These are phyloP conservation scores for Parnassius smintheus DNA, from an alignment of 2,888 invertebrate genomes.

Conservation along the genomic window DNA sequence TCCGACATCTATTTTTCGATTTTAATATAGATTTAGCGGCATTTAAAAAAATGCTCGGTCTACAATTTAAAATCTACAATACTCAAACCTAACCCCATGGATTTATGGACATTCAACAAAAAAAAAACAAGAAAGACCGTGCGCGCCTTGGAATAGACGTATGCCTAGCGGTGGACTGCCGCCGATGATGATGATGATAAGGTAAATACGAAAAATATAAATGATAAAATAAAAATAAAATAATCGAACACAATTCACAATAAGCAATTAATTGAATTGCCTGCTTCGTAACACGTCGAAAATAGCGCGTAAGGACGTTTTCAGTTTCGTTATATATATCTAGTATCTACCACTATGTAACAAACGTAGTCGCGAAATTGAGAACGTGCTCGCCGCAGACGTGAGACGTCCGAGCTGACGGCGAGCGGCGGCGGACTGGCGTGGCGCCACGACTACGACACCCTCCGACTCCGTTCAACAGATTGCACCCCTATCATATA, in stretches of 20 bases:
- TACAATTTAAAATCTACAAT: too few species aligned
- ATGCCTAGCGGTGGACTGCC: too few species aligned
- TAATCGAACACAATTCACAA: constrained; percentile 6
- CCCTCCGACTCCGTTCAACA: constrained; percentile 75
- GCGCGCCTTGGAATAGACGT: too few species aligned
- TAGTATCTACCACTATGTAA: constrained; percentile 12
- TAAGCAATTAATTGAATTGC: background rate
- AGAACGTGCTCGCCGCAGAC: constrained; percentile 11
- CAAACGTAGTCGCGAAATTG: constrained; percentile 9
- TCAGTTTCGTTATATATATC: background rate
- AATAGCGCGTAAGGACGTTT: constrained; percentile 7
- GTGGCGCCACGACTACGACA: constrained; percentile 66
- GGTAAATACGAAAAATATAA: background rate
- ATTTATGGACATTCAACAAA: too few species aligned
- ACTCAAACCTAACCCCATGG: too few species aligned
- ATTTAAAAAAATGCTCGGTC: too few species aligned
- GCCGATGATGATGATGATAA: constrained; percentile 4
- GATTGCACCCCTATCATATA: constrained; percentile 67
- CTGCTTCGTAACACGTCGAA: constrained; percentile 8
- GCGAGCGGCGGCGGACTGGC: constrained; percentile 69
- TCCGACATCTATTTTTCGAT: too few species aligned
- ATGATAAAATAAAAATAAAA: background rate
- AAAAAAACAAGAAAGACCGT: too few species aligned
- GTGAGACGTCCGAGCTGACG: constrained; percentile 48
- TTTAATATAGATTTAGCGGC: too few species aligned